A percentile compares a stretch with the other conserved stretches of the same genome.
Evolutionary conservation across 2,113 vertebrate genomes (phyloP).

Genomic region (Ameiurus melas): DNA sequence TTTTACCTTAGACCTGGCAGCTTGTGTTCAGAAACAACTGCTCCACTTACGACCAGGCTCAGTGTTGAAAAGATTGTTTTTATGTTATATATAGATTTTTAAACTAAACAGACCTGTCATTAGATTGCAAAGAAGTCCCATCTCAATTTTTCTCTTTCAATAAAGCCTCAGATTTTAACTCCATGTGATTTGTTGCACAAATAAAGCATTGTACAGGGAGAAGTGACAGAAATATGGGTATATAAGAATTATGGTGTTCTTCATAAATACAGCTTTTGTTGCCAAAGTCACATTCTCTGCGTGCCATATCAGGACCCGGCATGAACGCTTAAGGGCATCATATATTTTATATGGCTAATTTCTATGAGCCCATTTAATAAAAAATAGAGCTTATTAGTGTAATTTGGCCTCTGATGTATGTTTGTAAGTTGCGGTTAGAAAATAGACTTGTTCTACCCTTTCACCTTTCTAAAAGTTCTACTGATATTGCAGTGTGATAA

Average conservation of each 20-base stretch:
- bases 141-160: slow-evolving; percentile 60
- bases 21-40: slow-evolving; percentile 73
- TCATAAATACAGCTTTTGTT: slow-evolving; percentile 56
- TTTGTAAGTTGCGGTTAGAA: slow-evolving; percentile 8
- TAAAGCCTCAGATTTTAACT: slow-evolving; percentile 55
- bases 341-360: slow-evolving; percentile 56
- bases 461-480: neutral
- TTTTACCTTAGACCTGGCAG: slow-evolving; percentile 52
- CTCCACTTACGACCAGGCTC: slow-evolving; percentile 51
- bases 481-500: neutral
- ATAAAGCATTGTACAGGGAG: slow-evolving; percentile 57
- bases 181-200: slow-evolving; percentile 56
- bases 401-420: slow-evolving; percentile 7
- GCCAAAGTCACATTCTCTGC: slow-evolving; percentile 50
- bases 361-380: slow-evolving; percentile 20
- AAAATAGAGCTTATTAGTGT: neutral
- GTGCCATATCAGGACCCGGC: slow-evolving; percentile 49
- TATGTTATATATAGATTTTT: slow-evolving; percentile 35
- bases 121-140: slow-evolving; percentile 58
- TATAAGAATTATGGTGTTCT: slow-evolving; percentile 59
- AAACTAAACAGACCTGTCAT: slow-evolving; percentile 56
- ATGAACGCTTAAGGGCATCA: slow-evolving; percentile 33
- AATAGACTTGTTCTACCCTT: neutral
- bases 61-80: slow-evolving; percentile 41
- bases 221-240: slow-evolving; percentile 56